phyloP scores from a whole-genome alignment of 2,888 invertebrate genomes.

The Thereva unica region DNA sequence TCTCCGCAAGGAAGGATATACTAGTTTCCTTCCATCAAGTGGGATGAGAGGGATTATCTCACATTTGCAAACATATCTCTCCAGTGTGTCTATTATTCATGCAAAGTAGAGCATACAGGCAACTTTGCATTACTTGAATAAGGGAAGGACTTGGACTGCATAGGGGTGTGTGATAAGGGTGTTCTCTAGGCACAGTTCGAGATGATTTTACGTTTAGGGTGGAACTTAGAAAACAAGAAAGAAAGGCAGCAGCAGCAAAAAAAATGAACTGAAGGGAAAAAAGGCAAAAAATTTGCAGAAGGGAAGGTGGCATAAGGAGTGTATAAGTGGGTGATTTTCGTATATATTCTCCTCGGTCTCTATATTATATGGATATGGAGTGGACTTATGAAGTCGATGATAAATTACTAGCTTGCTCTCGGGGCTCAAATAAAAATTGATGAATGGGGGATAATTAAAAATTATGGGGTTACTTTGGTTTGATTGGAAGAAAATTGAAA shows the following conservation, averaged over 20 bases:
- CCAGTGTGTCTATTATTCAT: slow-evolving; percentile 37
- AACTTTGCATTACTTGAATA: slow-evolving; percentile 13
- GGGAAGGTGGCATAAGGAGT: slow-evolving; percentile 13
- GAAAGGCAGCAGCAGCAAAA: too few relatives aligned
- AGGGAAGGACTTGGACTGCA: neutral
- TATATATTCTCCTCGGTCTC: too few relatives aligned
- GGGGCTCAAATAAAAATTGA: slow-evolving; percentile 29
- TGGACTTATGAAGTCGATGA: slow-evolving; percentile 25
- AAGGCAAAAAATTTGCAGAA: slow-evolving; percentile 7
- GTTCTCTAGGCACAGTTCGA: slow-evolving; percentile 1
- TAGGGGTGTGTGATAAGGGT: neutral
- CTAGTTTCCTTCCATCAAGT: neutral
- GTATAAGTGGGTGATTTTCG: neutral
- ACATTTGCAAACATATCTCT: slow-evolving; percentile 38
- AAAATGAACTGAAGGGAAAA: too few relatives aligned
- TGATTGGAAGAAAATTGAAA: slow-evolving; percentile 18
- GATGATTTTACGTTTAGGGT: slow-evolving; percentile 27
- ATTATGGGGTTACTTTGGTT: slow-evolving; percentile 24
- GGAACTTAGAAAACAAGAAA: neutral
- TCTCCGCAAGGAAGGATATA: too few relatives aligned
- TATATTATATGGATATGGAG: neutral
- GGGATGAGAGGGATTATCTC: slow-evolving; percentile 32
- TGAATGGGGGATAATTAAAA: slow-evolving; percentile 32
- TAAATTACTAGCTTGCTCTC: slow-evolving; percentile 21
- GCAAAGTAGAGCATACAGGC: slow-evolving; percentile 38